Evolutionary conservation across 2,888 invertebrate genomes (phyloP).

Genomic region (Exocentrus adspersus): DNA sequence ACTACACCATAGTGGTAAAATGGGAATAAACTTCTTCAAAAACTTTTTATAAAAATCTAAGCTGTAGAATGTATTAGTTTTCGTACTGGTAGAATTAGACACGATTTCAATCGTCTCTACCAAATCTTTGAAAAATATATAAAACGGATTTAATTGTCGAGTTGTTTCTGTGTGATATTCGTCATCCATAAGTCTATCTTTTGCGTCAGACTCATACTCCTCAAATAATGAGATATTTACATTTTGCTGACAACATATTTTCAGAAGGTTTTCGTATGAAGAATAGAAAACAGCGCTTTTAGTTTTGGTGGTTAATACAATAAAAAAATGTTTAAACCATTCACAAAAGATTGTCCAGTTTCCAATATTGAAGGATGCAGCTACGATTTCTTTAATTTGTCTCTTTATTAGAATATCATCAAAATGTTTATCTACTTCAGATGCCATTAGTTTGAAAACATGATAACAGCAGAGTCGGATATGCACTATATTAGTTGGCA

Average conservation of each 20-base stretch:
- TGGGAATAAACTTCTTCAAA: not conserved
- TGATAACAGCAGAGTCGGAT: slow-evolving; percentile 20
- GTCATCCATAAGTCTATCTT: not conserved
- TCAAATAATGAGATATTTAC: not conserved
- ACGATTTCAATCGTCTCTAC: not conserved
- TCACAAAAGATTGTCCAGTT: slow-evolving; percentile 6
- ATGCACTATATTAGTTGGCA: not conserved
- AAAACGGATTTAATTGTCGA: not conserved
- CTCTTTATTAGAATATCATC: not conserved
- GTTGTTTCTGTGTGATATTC: not conserved
- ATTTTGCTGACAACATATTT: slow-evolving; percentile 11
- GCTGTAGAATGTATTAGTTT: not conserved
- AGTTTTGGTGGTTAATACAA: not conserved
- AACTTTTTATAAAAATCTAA: not conserved
- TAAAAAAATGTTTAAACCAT: slow-evolving; percentile 12
- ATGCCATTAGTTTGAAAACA: slow-evolving; percentile 23
- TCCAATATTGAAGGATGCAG: slow-evolving; percentile 13
- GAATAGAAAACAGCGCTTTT: not conserved
- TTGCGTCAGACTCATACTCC: not conserved
- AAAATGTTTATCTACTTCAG: slow-evolving; percentile 16
- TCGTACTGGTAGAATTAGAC: not conserved
- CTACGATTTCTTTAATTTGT: slow-evolving; percentile 16
- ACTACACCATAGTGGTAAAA: not conserved
- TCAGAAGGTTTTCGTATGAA: not conserved
- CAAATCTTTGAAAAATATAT: not conserved